Conservation (phyloP, 2,113 vertebrate species). For the Orientallactaga bullata region DNA sequence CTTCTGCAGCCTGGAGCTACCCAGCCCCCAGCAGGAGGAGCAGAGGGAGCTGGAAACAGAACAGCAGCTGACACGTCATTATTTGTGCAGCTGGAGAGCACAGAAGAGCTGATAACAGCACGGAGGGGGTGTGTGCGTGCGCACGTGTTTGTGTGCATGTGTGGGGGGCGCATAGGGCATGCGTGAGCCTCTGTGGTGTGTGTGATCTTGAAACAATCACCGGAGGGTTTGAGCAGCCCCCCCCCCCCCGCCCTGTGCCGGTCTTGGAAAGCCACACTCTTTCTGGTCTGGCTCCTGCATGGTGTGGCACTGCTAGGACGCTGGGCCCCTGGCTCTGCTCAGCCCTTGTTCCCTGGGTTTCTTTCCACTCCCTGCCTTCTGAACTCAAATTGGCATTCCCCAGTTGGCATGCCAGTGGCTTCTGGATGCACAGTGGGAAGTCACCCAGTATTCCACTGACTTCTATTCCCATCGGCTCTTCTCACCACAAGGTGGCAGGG, state of each 20-base stretch:
- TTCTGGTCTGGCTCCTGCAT: background rate
- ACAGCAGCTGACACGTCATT: background rate
- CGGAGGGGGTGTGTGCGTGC: background rate
- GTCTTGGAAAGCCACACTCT: background rate
- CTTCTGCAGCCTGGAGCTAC: background rate
- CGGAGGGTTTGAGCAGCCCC: background rate
- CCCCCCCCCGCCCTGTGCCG: background rate
- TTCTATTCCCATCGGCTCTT: background rate
- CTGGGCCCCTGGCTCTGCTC: background rate
- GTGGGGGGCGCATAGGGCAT: background rate
- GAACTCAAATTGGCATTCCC: background rate
- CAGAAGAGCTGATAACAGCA: background rate
- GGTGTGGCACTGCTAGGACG: background rate
- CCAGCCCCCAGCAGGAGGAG: background rate
- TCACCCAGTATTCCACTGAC: background rate
- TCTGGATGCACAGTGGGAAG: background rate
- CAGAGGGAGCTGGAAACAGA: background rate
- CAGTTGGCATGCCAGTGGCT: background rate
- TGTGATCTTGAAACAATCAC: background rate
- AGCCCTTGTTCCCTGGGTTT: too few species aligned
- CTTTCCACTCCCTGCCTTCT: background rate
- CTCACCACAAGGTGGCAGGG: background rate
- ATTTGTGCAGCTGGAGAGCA: background rate
- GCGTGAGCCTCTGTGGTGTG: background rate
- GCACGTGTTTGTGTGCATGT: background rate